Evolutionary conservation across 2,113 vertebrate genomes (phyloP).

Genomic region (Saguinus imperator): DNA sequence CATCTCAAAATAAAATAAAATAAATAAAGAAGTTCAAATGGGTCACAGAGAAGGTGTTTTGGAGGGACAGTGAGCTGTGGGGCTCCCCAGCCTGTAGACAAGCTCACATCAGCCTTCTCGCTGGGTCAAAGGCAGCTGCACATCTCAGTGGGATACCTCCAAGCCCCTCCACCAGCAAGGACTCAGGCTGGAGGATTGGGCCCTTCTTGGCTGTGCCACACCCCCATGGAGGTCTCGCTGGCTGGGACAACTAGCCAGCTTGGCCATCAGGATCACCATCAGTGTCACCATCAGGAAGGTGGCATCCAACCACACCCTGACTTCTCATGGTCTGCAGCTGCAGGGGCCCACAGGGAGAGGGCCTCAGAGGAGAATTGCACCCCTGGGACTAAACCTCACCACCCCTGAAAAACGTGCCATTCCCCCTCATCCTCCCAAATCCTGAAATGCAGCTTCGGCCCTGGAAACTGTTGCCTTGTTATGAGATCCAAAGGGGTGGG

Average conservation of each 20-base stretch:
- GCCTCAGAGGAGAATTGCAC: background rate
- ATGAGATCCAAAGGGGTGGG: background rate
- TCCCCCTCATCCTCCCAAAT: background rate
- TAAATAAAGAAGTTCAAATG: background rate
- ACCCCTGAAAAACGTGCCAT: background rate
- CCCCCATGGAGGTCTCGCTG: no score
- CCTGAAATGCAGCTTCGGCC: conserved; percentile 7
- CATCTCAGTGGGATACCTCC: no score
- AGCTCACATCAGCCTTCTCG: no score
- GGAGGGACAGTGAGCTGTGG: background rate
- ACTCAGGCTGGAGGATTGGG: no score
- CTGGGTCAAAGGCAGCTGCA: no score
- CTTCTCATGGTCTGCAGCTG: background rate
- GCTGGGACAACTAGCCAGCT: no score
- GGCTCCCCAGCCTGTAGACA: no score
- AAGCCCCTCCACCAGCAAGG: no score
- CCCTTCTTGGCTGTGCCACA: no score
- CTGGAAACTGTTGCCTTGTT: conserved; percentile 33
- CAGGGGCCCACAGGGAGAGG: background rate
- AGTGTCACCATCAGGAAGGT: background rate
- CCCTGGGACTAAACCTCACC: background rate
- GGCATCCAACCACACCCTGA: background rate
- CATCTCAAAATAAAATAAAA: no score
- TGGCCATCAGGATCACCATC: no score
- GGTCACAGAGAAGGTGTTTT: background rate